Evolutionary conservation across 2,797 vertebrate species (phyloP).

Genomic region (Pygocentrus nattereri): DNA sequence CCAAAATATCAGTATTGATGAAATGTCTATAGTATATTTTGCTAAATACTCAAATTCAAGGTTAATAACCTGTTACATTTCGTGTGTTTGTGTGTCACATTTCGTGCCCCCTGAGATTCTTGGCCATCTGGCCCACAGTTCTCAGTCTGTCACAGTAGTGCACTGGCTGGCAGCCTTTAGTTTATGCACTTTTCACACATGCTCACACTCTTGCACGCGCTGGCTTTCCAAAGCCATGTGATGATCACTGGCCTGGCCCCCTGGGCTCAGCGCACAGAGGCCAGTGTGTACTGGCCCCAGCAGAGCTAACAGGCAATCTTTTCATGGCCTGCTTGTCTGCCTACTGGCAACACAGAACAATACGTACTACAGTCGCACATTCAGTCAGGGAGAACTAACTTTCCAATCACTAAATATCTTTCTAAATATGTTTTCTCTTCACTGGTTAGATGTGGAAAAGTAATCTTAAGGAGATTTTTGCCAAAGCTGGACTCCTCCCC

Average conservation of each 20-base stretch:
- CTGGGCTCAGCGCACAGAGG: constrained; percentile 22
- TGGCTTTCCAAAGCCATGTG: neutral
- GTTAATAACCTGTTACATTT: too few species aligned
- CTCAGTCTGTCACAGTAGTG: constrained; percentile 13
- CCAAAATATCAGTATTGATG: too few species aligned
- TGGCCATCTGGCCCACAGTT: constrained; percentile 47
- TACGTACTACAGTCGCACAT: constrained; percentile 2
- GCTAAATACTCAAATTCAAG: too few species aligned
- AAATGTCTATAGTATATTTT: too few species aligned
- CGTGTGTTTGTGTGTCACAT: neutral
- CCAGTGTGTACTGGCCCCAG: constrained; percentile 18
- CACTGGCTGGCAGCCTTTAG: neutral
- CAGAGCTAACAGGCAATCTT: constrained; percentile 10
- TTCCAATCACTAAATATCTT: neutral
- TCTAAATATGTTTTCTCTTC: neutral
- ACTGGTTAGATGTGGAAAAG: constrained; percentile 2
- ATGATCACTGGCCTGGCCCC: neutral
- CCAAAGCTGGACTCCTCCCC: constrained; percentile 42
- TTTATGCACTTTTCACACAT: constrained; percentile 3
- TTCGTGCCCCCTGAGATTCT: constrained; percentile 39
- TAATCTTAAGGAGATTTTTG: constrained; percentile 33
- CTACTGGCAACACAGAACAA: constrained; percentile 6
- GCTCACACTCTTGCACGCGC: neutral
- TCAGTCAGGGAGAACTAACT: neutral
- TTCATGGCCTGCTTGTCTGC: neutral